phyloP scores from a whole-genome alignment of 2,888 invertebrate genomes.

The Orgyia antiqua region DNA sequence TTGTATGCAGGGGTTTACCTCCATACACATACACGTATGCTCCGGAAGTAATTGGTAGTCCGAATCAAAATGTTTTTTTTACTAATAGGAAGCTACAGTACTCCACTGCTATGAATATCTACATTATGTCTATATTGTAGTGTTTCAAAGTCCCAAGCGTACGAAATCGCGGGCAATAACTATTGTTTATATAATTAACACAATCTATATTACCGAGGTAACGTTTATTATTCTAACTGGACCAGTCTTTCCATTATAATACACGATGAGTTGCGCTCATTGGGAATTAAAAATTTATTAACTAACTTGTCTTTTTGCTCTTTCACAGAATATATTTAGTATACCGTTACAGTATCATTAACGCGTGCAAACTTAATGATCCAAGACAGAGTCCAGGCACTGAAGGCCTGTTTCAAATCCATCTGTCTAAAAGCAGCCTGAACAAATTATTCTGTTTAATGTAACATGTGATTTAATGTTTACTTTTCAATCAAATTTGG shows the following conservation, averaged over 20 bases:
- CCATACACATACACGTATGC: too few species aligned
- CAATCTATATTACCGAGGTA: too few species aligned
- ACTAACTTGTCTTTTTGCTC: conserved; percentile 27
- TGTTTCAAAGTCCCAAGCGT: too few species aligned
- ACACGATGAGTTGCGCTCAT: conserved; percentile 48
- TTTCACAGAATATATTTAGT: conserved; percentile 28
- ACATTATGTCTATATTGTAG: too few species aligned
- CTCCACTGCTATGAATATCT: too few species aligned
- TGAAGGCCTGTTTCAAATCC: conserved; percentile 38
- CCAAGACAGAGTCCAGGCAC: conserved; percentile 27
- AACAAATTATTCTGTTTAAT: conserved; percentile 30
- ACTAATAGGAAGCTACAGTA: too few species aligned
- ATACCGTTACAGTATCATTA: conserved; percentile 38
- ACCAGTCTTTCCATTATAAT: conserved; percentile 57
- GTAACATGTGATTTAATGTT: conserved; percentile 37
- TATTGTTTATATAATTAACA: too few species aligned
- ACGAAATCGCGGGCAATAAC: too few species aligned
- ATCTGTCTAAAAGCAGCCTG: conserved; percentile 29
- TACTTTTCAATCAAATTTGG: conserved; percentile 24
- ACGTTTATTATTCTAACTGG: conserved; percentile 39
- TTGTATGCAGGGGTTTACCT: too few species aligned
- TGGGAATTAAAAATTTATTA: conserved; percentile 57
- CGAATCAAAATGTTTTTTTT: too few species aligned
- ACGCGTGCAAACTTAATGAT: conserved; percentile 37
- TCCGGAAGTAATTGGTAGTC: too few species aligned